phyloP scores from a whole-genome alignment of 2,888 invertebrate genomes.

The Leptinotarsa rubiginosa region DNA sequence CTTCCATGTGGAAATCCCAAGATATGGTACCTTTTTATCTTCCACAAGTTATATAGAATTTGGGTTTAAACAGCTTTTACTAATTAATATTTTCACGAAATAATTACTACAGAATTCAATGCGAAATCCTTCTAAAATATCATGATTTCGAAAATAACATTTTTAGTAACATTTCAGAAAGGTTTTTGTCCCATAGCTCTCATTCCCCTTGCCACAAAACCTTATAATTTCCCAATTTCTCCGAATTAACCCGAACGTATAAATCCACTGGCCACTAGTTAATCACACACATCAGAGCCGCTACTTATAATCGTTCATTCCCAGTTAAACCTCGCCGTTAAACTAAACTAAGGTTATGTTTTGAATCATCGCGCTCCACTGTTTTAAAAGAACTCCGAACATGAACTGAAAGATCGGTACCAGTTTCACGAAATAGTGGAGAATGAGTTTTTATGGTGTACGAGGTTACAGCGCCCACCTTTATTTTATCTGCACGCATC shows the following conservation, averaged over 20 bases:
- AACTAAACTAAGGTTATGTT: constrained; percentile 16
- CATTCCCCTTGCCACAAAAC: background rate
- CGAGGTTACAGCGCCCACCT: constrained; percentile 33
- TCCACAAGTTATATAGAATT: too few species aligned
- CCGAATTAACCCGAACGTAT: background rate
- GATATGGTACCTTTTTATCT: too few species aligned
- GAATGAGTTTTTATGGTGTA: constrained; percentile 49
- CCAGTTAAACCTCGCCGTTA: background rate
- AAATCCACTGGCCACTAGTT: constrained; percentile 25
- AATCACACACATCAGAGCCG: constrained; percentile 13
- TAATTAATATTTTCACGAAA: too few species aligned
- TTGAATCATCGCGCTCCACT: constrained; percentile 16
- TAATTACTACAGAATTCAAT: too few species aligned
- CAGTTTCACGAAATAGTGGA: constrained; percentile 58
- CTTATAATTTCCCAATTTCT: background rate
- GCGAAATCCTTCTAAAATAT: too few species aligned
- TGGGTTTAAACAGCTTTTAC: too few species aligned
- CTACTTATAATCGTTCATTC: background rate
- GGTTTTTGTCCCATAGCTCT: too few species aligned
- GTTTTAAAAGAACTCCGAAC: constrained; percentile 55
- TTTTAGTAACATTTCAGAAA: too few species aligned
- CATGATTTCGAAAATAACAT: background rate
- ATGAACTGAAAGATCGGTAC: constrained; percentile 52
- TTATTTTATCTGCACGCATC: constrained; percentile 49
- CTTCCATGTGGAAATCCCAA: too few species aligned